phyloP scores from a whole-genome alignment of 1,140 invertebrate genomes.

The Drosophila suzukii region DNA sequence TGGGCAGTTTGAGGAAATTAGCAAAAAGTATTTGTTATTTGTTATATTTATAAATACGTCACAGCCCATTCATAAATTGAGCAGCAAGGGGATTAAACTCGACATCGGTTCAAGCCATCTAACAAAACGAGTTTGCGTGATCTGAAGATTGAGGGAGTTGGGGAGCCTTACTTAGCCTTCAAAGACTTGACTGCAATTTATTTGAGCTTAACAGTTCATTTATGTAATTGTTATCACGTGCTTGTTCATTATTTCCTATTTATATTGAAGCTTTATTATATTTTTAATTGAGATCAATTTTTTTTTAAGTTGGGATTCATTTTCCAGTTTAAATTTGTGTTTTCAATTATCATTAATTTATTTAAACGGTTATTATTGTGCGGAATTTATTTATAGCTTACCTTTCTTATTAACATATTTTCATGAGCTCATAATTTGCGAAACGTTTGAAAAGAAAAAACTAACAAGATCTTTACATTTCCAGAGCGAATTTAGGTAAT shows the following conservation, averaged over 20 bases:
- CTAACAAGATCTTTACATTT: not conserved
- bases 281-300: not conserved
- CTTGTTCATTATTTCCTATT: not conserved
- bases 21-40: constrained; percentile 38
- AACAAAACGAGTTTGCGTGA: constrained; percentile 36
- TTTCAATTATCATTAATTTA: constrained; percentile 2
- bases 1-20: constrained; percentile 39
- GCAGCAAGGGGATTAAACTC: constrained; percentile 32
- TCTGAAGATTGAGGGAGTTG: not conserved
- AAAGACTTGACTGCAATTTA: constrained; percentile 22
- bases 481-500: not conserved
- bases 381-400: not conserved
- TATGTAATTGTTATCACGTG: constrained; percentile 4
- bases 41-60: constrained; percentile 45
- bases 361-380: not conserved
- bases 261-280: not conserved
- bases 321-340: constrained; percentile 1
- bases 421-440: not conserved
- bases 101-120: constrained; percentile 10
- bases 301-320: not conserved
- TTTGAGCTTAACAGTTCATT: constrained; percentile 19
- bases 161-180: constrained; percentile 19
- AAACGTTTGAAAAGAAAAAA: not conserved
- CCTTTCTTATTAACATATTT: constrained; percentile 7
- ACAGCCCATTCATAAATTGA: constrained; percentile 46